Base-by-base conservation (phyloP, 2,797 vertebrate species). In the Setipinna tenuifilis region DNA sequence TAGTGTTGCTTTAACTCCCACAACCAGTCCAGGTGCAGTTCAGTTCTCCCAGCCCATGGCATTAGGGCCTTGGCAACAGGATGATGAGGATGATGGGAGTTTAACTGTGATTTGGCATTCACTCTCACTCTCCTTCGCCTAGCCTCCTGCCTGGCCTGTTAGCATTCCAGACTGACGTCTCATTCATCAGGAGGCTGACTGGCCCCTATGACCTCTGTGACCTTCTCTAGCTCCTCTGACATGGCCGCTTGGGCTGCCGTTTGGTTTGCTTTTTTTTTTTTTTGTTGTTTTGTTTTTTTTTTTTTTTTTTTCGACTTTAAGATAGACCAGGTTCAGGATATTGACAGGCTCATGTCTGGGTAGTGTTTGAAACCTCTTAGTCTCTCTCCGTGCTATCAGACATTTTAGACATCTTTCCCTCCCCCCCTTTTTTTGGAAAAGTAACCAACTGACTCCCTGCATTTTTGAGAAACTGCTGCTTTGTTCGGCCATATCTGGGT, bases 121-220 rank as follows among this genome's bases (percentile, higher is more conserved):
- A 23, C 19, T n/a, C n/a, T 23, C n/a, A 65, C n/a, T 65, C n/a
- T 65, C 11, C n/a, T 25, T 25, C 61, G 9, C n/a, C 61, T 10
- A n/a, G n/a, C n/a, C 61, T 65, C 1, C 7, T 12, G n/a, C 23
- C 23, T 65, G 61, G 23, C 61, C 61, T 65, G 61, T 65, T 65
- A 65, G 61, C 61, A 65, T 65, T 65, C 61, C 61, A 65, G n/a
- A 65, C 61, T 65, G 61, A 65, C 61, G 61, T 65, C n/a, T 65
- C 61, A 65, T 65, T 65, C n/a, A 25, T 65, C 61, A 25, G n/a
- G 10, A 65, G 61, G 25, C 61, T 25, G 61, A 25, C n/a, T 11
- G 7, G 7, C 58, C 58, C 4, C 6, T 6, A 21, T 25, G 61
- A 25, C 61, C 61, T 25, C 12, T n/a, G n/a, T 65, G 61, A 65